phyloP scores from a whole-genome alignment of 2,888 invertebrate species.

The Sinelater perroti region DNA sequence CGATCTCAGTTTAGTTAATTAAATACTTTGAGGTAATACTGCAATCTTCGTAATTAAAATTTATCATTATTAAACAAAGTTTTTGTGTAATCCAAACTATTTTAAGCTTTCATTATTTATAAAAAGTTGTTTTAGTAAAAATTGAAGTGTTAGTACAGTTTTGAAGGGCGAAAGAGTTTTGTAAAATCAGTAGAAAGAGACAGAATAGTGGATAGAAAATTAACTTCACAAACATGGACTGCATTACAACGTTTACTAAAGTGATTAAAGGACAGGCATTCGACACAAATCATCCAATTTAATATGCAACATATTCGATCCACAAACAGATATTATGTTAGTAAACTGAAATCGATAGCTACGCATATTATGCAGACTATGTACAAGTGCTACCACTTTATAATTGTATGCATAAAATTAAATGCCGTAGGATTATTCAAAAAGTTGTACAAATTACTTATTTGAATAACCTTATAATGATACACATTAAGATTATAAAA shows the following conservation, averaged over 20 bases:
- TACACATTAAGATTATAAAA: too few species aligned
- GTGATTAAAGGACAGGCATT: constrained; percentile 42
- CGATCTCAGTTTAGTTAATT: constrained; percentile 28
- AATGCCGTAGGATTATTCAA: constrained; percentile 9
- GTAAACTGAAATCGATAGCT: constrained; percentile 37
- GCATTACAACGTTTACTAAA: constrained; percentile 40
- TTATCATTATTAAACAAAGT: too few species aligned
- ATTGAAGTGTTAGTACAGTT: constrained; percentile 5
- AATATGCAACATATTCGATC: constrained; percentile 42
- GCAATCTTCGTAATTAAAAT: too few species aligned
- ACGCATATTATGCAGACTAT: constrained; percentile 30
- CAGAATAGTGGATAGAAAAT: constrained; percentile 25
- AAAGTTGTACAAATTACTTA: too few species aligned
- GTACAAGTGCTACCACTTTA: constrained; percentile 26
- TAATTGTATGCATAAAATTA: constrained; percentile 5
- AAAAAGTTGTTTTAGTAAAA: too few species aligned
- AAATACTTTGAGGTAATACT: too few species aligned
- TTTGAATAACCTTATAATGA: too few species aligned
- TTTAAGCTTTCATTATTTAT: too few species aligned
- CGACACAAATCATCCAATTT: constrained; percentile 44
- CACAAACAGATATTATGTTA: constrained; percentile 37
- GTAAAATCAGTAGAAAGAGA: constrained; percentile 17
- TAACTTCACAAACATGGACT: constrained; percentile 35
- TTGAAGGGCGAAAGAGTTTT: constrained; percentile 4
- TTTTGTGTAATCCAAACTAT: too few species aligned